Evolutionary conservation across 2,113 vertebrate species (phyloP).

Genomic region (Quiscalus mexicanus): DNA sequence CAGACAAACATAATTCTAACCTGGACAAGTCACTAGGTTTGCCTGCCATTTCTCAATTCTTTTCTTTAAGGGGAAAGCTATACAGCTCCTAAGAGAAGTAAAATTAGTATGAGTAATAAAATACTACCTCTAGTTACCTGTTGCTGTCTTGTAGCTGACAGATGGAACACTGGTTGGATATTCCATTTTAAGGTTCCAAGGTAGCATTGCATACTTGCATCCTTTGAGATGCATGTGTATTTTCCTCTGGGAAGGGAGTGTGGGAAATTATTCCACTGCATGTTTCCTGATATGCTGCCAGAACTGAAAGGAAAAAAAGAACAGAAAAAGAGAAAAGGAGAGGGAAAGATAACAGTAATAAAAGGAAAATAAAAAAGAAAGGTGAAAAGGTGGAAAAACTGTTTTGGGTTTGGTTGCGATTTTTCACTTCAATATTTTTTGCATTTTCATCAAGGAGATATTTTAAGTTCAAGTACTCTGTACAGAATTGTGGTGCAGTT

Average conservation of each 20-base stretch:
- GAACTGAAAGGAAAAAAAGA: background rate
- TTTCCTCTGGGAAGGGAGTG: slow-evolving; percentile 50
- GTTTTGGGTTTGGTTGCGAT: background rate
- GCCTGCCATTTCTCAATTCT: background rate
- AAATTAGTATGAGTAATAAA: background rate
- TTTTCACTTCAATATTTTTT: background rate
- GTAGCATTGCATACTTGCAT: slow-evolving; percentile 17
- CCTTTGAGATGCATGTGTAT: slow-evolving; percentile 29
- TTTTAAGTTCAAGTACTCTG: background rate
- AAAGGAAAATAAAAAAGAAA: background rate
- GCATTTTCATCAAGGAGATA: background rate
- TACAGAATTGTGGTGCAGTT: background rate
- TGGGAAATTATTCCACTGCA: slow-evolving; percentile 4
- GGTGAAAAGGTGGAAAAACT: background rate
- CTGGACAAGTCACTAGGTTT: background rate
- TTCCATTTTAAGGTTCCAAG: slow-evolving; percentile 36
- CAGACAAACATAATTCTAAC: background rate
- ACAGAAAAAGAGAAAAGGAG: background rate
- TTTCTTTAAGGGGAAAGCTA: background rate
- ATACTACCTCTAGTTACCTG: slow-evolving; percentile 40
- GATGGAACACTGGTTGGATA: slow-evolving; percentile 44
- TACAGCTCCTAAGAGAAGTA: background rate
- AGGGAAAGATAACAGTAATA: background rate
- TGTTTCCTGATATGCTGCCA: slow-evolving; percentile 34
- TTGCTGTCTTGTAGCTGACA: slow-evolving; percentile 57